Evolutionary conservation across 2,113 vertebrate genomes (phyloP).

Genomic region (Urocolius indicus): DNA sequence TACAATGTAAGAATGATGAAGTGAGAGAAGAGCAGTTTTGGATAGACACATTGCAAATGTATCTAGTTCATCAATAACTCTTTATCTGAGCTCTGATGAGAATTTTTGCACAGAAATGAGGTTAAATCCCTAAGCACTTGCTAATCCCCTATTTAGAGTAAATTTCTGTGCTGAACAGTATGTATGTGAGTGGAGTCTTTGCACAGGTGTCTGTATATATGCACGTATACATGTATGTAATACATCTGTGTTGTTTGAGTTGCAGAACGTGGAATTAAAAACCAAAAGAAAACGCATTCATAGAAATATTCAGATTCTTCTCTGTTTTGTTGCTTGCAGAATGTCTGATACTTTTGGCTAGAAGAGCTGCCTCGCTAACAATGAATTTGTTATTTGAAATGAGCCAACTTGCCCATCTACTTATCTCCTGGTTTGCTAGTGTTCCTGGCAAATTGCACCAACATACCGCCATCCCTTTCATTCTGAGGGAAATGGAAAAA

Average conservation of each 20-base stretch:
- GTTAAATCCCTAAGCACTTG: slow-evolving; percentile 43
- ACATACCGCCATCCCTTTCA: neutral
- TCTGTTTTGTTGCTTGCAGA: neutral
- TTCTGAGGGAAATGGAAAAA: slow-evolving; percentile 67
- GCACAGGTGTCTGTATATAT: neutral
- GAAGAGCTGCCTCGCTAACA: neutral
- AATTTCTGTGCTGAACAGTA: neutral
- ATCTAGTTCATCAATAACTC: slow-evolving; percentile 38
- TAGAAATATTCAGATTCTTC: slow-evolving; percentile 43
- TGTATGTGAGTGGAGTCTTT: neutral
- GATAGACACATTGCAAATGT: slow-evolving; percentile 23
- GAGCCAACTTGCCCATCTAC: slow-evolving; percentile 31
- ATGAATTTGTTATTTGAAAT: slow-evolving; percentile 31
- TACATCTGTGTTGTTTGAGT: neutral
- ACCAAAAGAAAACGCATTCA: slow-evolving; percentile 54
- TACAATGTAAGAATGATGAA: neutral
- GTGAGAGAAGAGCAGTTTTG: neutral
- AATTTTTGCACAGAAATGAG: slow-evolving; percentile 53
- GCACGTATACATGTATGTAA: neutral
- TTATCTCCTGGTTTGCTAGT: slow-evolving; percentile 60
- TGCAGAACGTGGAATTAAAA: neutral
- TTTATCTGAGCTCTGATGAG: neutral
- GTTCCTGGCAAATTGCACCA: slow-evolving; percentile 59
- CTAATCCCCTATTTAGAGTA: slow-evolving; percentile 42
- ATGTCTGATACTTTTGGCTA: slow-evolving; percentile 40